Evolutionary conservation across 2,888 invertebrate genomes (phyloP), one percentile per base, ranked within the genome.

Genomic region (Melanophora roralis): DNA sequence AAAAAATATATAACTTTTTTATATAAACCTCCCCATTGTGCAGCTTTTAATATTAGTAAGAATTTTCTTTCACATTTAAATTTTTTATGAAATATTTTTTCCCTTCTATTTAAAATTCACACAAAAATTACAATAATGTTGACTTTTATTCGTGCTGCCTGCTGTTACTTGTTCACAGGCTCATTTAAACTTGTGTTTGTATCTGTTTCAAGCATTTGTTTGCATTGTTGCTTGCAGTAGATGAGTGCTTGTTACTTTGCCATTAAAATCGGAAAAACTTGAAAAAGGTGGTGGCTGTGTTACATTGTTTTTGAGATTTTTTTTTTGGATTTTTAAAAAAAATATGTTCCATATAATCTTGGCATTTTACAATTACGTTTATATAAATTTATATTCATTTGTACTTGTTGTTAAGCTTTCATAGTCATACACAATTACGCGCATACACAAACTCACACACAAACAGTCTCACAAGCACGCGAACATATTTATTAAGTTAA

Each of bases 241-340:
- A n/a, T n/a, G n/a, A n/a, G n/a, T n/a, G n/a, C n/a, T 57, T 27
- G n/a, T 23, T 32, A 9, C 14, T 40, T 51, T 21, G 51, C 68
- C 40, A n/a, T 67, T 53, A 45, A 34, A 7, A 38, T n/a, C 9
- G 2, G 36, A 62, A 75, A 67, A 73, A 80, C 76, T 76, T 68
- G 68, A 73, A 76, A 80, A 80, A 68, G 80, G 80, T 76, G 73
- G 80, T 73, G 51, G 72, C 64, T 57, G 55, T 49, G 55, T 57
- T 64, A 19, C 4, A 9, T 40, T 51, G 23, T 45, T 19, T 3
- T 27, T 3, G 3, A 5, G 4, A 5, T 27, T 27, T 27, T 27
- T 74, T 51, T 40, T 51, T 59, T 1, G 1, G 11, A 11, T 53
- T 68, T 21, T 16, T 7, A 23, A 49, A 38, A 38, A 21, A 57